A percentile compares a stretch with the other conserved stretches of the same genome.
Evolutionary conservation across 2,113 vertebrate genomes (phyloP).

Genomic region (Phainopepla nitens): DNA sequence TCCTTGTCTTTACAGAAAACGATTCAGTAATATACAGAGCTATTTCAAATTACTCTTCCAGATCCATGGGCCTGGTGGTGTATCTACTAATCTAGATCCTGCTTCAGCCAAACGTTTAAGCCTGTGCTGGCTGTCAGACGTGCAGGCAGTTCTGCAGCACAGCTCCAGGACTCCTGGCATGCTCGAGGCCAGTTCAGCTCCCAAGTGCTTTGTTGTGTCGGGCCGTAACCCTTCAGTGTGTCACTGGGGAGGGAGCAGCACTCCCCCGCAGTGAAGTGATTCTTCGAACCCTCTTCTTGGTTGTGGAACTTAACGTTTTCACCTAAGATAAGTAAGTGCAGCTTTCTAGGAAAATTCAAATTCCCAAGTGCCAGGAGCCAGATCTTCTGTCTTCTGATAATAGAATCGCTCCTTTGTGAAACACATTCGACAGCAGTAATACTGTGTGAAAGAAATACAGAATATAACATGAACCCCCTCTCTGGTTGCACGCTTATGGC

Average conservation of each 20-base stretch:
- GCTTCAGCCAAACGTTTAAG: slow-evolving; percentile 36
- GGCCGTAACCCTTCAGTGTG: slow-evolving; percentile 41
- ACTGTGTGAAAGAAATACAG: slow-evolving; percentile 83
- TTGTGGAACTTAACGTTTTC: slow-evolving; percentile 69
- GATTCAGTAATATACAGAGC: slow-evolving; percentile 69
- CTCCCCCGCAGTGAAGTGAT: slow-evolving; percentile 52
- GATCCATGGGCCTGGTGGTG: slow-evolving; percentile 67
- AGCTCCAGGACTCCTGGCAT: neutral
- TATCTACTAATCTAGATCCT: slow-evolving; percentile 30
- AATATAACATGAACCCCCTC: slow-evolving; percentile 81
- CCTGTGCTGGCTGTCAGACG: neutral
- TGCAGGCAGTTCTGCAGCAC: neutral
- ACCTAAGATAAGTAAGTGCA: slow-evolving; percentile 67
- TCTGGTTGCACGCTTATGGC: slow-evolving; percentile 82
- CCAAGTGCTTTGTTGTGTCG: slow-evolving; percentile 50
- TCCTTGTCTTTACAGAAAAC: slow-evolving; percentile 59
- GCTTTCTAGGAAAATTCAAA: slow-evolving; percentile 72
- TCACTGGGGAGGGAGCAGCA: slow-evolving; percentile 18
- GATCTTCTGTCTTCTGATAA: slow-evolving; percentile 76
- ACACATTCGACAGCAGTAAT: slow-evolving; percentile 76
- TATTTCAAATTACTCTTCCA: slow-evolving; percentile 70
- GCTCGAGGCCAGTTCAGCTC: neutral
- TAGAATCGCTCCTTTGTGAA: slow-evolving; percentile 78
- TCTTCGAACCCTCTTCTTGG: slow-evolving; percentile 61
- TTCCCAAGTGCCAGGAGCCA: slow-evolving; percentile 79